phyloP scores from a whole-genome alignment of 2,888 invertebrate genomes.

The Drosophila ezoana region DNA sequence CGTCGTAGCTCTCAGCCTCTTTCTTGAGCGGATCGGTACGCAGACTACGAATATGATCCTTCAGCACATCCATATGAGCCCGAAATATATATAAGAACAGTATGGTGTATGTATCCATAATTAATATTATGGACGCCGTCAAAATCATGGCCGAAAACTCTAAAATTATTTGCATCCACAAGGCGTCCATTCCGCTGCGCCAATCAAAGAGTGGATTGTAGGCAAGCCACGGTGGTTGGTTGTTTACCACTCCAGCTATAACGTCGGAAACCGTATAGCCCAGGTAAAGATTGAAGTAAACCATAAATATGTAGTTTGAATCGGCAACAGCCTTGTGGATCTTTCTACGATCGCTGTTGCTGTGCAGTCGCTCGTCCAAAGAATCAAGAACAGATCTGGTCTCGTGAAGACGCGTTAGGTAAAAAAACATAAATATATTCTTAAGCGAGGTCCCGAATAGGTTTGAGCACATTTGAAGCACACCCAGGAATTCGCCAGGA shows the following conservation, averaged over 20 bases:
- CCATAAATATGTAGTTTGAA: conserved; percentile 26
- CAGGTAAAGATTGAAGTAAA: conserved; percentile 27
- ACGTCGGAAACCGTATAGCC: conserved; percentile 20
- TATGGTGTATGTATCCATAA: conserved; percentile 32
- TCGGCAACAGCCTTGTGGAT: conserved; percentile 37
- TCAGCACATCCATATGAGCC: conserved; percentile 40
- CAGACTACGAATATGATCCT: conserved; percentile 40
- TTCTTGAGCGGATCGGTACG: conserved; percentile 24
- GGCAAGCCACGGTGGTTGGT: conserved; percentile 38
- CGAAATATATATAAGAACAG: conserved; percentile 36
- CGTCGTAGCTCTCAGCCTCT: conserved; percentile 38
- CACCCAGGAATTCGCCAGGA: conserved; percentile 36
- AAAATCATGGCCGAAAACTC: conserved; percentile 31
- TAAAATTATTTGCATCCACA: conserved; percentile 33
- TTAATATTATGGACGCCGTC: not conserved
- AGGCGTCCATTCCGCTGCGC: conserved; percentile 15
- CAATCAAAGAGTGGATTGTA: conserved; percentile 53
- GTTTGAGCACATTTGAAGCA: conserved; percentile 41
- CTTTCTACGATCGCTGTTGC: conserved; percentile 22
- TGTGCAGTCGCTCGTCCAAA: conserved; percentile 28
- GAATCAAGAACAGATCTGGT: conserved; percentile 30
- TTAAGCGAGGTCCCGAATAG: conserved; percentile 32
- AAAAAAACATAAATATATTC: conserved; percentile 16
- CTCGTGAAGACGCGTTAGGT: conserved; percentile 21
- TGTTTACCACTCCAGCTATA: conserved; percentile 10